Percentiles rank a stretch among this genome's conserved stretches.
Conservation (phyloP, 2,113 vertebrate species). For the Albula glossodonta region DNA sequence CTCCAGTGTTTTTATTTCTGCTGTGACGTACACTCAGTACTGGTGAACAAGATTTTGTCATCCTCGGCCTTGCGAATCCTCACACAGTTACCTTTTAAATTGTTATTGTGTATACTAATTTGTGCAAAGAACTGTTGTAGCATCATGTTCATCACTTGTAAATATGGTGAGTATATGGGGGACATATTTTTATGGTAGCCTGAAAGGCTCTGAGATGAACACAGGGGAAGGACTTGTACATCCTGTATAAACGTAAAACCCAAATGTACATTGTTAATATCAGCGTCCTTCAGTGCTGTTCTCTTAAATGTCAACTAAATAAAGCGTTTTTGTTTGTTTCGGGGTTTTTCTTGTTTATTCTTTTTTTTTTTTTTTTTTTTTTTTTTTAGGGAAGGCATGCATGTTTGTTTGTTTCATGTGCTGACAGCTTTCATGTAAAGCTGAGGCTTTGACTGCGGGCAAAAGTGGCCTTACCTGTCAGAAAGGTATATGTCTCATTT, state of each 20-base stretch:
- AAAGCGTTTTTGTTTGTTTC: slow-evolving; percentile 49
- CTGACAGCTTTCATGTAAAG: slow-evolving; percentile 25
- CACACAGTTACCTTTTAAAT: neutral
- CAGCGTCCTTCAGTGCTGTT: slow-evolving; percentile 63
- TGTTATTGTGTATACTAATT: slow-evolving; percentile 19
- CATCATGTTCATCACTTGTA: slow-evolving; percentile 12
- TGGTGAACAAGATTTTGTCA: neutral
- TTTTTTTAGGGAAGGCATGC: slow-evolving; percentile 15
- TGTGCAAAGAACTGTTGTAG: slow-evolving; percentile 13
- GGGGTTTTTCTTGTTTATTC: neutral
- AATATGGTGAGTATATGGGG: neutral
- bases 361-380: neutral
- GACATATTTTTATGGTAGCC: slow-evolving; percentile 17
- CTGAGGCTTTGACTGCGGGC: slow-evolving; percentile 17
- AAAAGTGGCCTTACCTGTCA: slow-evolving; percentile 40
- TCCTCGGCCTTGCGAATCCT: neutral
- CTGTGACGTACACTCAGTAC: neutral
- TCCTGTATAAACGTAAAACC: slow-evolving; percentile 62
- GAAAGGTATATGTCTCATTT: slow-evolving; percentile 38
- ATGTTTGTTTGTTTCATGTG: slow-evolving; percentile 8
- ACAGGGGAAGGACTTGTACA: slow-evolving; percentile 54
- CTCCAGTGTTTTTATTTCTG: neutral
- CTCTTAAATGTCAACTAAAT: slow-evolving; percentile 75
- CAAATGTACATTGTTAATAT: slow-evolving; percentile 68
- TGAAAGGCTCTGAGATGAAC: slow-evolving; percentile 41